Percentiles rank a stretch among this genome's conserved stretches.
phyloP scores from a whole-genome alignment of 1,140 invertebrate genomes.

The Drosophila lacteicornis region DNA sequence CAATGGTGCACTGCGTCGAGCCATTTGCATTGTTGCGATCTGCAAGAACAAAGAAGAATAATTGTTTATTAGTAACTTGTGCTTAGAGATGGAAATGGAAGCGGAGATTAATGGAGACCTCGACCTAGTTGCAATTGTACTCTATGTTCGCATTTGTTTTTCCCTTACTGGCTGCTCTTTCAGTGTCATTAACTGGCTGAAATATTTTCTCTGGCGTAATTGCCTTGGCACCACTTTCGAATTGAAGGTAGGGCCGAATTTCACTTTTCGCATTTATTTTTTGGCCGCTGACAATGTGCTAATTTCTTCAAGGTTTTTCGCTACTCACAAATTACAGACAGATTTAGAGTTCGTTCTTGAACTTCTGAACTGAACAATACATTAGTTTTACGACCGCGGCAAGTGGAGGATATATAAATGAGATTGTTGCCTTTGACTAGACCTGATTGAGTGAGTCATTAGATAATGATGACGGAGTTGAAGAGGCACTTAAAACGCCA shows the following conservation, averaged over 20 bases:
- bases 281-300: constrained; percentile 16
- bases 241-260: constrained; percentile 35
- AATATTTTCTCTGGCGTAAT: constrained; percentile 41
- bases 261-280: constrained; percentile 23
- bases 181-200: constrained; percentile 27
- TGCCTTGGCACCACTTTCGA: constrained; percentile 46
- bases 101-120: constrained; percentile 29
- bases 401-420: constrained; percentile 4
- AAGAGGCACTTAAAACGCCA: constrained; percentile 9
- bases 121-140: constrained; percentile 33
- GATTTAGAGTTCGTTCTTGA: constrained; percentile 23
- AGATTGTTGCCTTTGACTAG: constrained; percentile 8
- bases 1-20: constrained; percentile 67
- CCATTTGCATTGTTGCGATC: constrained; percentile 72
- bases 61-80: constrained; percentile 41
- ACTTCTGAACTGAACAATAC: constrained; percentile 21
- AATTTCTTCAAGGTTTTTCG: constrained; percentile 14
- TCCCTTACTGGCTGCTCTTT: constrained; percentile 16
- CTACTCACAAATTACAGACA: not conserved
- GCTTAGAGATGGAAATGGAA: not conserved
- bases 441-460: constrained; percentile 15
- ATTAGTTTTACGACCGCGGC: constrained; percentile 15
- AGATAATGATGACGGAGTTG: constrained; percentile 17
- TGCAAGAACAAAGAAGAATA: constrained; percentile 34
- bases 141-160: constrained; percentile 20